These are phyloP conservation scores for Neopelma chrysocephalum DNA, from an alignment of 2,797 vertebrate genomes.

Conservation along the genomic window DNA sequence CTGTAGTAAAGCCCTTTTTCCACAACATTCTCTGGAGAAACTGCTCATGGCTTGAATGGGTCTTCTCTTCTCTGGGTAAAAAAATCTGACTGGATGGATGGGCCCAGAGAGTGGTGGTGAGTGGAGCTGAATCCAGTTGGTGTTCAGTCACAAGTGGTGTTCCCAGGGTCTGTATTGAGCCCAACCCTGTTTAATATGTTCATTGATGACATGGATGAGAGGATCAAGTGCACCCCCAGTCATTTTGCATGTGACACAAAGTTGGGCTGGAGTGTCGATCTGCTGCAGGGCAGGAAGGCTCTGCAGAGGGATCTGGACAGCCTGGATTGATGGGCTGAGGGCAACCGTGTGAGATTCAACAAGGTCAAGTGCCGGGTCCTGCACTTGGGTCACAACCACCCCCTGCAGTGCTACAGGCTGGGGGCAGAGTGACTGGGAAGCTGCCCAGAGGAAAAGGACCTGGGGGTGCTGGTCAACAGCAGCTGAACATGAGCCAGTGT, in stretches of 20 bases:
- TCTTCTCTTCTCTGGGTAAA: neutral
- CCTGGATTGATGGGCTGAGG: neutral
- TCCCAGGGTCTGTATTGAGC: neutral
- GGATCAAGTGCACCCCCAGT: neutral
- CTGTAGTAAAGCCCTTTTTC: fast-evolving
- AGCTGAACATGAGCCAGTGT: fast-evolving
- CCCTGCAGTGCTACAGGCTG: no score
- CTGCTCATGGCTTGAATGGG: neutral
- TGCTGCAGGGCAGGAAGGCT: neutral
- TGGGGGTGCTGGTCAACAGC: neutral
- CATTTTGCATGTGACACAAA: neutral
- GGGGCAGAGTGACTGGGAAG: neutral
- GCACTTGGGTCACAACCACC: neutral
- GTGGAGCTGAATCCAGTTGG: neutral
- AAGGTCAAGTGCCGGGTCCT: neutral
- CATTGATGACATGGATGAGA: fast-evolving
- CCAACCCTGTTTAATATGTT: neutral
- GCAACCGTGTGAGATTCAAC: neutral
- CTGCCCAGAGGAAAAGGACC: neutral
- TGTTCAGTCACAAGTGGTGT: neutral
- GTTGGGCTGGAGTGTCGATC: fast-evolving
- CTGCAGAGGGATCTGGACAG: neutral
- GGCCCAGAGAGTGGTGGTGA: neutral
- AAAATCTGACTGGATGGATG: neutral
- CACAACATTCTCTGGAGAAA: neutral